Evolutionary conservation across 1,140 invertebrate species (phyloP).

Genomic region (Arion vulgaris): DNA sequence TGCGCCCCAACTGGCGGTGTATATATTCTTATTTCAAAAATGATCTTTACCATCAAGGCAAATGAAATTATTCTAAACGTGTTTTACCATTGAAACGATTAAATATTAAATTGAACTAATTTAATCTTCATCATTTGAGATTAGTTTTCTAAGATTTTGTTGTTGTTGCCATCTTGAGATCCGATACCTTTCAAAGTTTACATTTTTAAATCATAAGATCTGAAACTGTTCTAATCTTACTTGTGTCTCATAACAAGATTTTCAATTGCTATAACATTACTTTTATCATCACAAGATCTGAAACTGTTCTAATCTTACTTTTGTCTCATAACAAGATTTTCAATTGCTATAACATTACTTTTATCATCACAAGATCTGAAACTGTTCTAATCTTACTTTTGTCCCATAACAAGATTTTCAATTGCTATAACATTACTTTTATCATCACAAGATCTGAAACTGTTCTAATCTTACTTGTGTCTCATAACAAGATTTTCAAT

Average conservation of each 20-base stretch:
- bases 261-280: conserved; percentile 45
- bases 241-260: conserved; percentile 49
- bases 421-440: conserved; percentile 45
- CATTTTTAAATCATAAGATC: conserved; percentile 51
- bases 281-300: conserved; percentile 50
- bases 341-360: conserved; percentile 45
- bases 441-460: conserved; percentile 52
- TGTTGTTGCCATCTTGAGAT: conserved; percentile 52
- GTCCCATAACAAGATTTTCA: conserved; percentile 50
- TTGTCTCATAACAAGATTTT: conserved; percentile 50
- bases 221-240: conserved; percentile 49
- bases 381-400: conserved; percentile 44
- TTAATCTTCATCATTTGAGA: too few relatives aligned
- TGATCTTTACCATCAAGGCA: too few relatives aligned
- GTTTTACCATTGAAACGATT: too few relatives aligned
- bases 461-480: conserved; percentile 46
- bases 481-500: conserved; percentile 50
- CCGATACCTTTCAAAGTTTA: conserved; percentile 46
- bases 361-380: conserved; percentile 50
- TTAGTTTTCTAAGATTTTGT: too few relatives aligned
- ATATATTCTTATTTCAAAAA: too few relatives aligned
- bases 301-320: conserved; percentile 46
- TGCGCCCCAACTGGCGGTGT: too few relatives aligned
- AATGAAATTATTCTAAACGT: too few relatives aligned
- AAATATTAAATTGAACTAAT: too few relatives aligned